Percentiles rank a stretch among this genome's conserved stretches.
phyloP scores from a whole-genome alignment of 35 echinoderm and acorn worm genomes.

The Strongylocentrotus purpuratus region DNA sequence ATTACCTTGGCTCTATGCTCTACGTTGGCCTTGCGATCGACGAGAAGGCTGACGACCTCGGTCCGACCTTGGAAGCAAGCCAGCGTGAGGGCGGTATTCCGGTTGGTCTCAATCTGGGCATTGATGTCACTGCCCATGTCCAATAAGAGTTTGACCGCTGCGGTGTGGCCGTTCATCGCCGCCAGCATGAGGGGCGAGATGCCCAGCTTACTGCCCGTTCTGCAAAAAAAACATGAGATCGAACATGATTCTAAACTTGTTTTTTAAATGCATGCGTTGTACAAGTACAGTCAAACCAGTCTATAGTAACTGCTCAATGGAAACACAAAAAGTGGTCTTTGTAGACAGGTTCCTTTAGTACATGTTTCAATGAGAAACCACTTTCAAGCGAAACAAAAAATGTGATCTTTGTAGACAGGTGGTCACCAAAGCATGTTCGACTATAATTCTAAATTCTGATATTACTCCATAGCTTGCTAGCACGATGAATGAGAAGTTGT shows the following conservation, averaged over 20 bases:
- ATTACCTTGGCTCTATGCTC: conserved; percentile 97
- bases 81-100: conserved; percentile 96
- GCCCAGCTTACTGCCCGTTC: conserved; percentile 97
- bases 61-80: conserved; percentile 97
- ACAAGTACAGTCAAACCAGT: no score
- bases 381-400: no score
- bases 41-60: conserved; percentile 89
- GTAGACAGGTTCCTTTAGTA: no score
- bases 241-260: neutral
- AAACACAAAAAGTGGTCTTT: no score
- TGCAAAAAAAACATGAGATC: conserved; percentile 16
- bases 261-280: no score
- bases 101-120: conserved; percentile 99
- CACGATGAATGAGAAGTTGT: no score
- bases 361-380: no score
- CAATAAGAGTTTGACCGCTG: conserved; percentile 91
- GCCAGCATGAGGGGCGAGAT: conserved; percentile 97
- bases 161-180: conserved; percentile 98
- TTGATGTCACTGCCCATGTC: conserved; percentile 99
- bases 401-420: no score
- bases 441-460: no score
- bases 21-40: conserved; percentile 93
- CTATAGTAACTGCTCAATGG: no score
- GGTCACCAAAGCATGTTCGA: no score
- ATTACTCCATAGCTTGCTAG: no score